Evolutionary conservation across 1,140 invertebrate genomes (phyloP), one percentile per base, ranked within the genome.

Genomic region (Ceratosolen fusciceps): DNA sequence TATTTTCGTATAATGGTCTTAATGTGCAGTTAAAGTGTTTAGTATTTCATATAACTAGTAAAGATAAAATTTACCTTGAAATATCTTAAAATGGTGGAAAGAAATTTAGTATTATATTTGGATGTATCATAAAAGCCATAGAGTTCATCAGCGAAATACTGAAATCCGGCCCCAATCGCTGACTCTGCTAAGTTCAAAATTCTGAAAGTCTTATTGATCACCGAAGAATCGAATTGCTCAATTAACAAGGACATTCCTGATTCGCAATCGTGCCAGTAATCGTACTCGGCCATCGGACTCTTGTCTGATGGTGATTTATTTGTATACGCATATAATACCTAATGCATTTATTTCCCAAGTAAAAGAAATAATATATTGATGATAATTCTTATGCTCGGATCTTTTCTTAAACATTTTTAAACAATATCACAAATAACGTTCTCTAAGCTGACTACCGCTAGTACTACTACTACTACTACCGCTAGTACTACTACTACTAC

Each of bases 91-190:
- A 97, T 90, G 0, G 96, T 96, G 0, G 92, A 93, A 14, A 98
- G 86, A 88, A 97, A 97, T 80, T 96, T 94, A 1, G 95, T 92
- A 86, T 97, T 98, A 83, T 98, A 96, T 83, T 94, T 94, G 0
- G 96, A 95, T 84, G 96, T 91, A n/a, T 93, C 91, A 80, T 95
- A 95, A 82, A 93, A 91, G 65, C 94, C 93, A 75, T 93, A 90
- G 0, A 97, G 87, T 67, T 94, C 93, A 0, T 91, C 85, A 79
- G 92, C 84, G 54, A 91, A 90, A 72, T 88, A 86, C 54, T 91
- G 87, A 86, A 95, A 94, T 24, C 88, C 88, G 19, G 84, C 83
- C 9, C 90, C 83, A 56, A 90, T 87, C 3, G 88, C 82, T 1
- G 92, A 93, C 5, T 92, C 85, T 7, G 89, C 86, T 34, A 86